These are phyloP conservation scores for Tragulus kanchil DNA, from an alignment of 2,113 vertebrate genomes.

Conservation along the genomic window DNA sequence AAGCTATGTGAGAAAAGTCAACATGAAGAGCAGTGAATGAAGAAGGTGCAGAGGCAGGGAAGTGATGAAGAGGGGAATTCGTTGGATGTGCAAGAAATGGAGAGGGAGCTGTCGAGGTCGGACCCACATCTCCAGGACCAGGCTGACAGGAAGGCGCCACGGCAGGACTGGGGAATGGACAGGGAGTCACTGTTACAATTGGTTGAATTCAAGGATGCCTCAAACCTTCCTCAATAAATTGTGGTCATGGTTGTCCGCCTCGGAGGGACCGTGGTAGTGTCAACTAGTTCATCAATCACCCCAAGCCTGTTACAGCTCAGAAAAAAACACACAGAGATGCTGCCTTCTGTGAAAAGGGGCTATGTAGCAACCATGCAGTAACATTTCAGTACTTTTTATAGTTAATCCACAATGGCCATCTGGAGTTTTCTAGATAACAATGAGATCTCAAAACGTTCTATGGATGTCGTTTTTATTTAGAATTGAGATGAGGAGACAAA, in stretches of 20 bases:
- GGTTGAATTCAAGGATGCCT: not conserved
- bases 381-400: not conserved
- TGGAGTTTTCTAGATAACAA: not conserved
- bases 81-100: not conserved
- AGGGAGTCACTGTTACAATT: not conserved
- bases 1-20: not conserved
- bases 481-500: not conserved
- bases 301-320: not conserved
- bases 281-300: not conserved
- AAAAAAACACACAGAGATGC: not conserved
- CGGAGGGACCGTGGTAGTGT: not conserved
- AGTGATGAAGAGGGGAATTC: accelerated
- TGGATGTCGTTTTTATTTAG: not conserved
- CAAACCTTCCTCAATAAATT: not conserved
- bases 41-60: not conserved
- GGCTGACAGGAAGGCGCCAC: not conserved
- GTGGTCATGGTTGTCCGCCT: not conserved
- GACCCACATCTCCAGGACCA: accelerated
- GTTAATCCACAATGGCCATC: not conserved
- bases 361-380: not conserved
- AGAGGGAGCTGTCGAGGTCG: not conserved
- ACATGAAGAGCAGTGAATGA: not conserved
- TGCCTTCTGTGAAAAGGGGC: not conserved
- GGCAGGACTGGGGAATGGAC: not conserved
- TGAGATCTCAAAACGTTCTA: not conserved